These are phyloP conservation scores for Antheraea yamamai DNA, from an alignment of 2,888 invertebrate species.

Conservation along the genomic window DNA sequence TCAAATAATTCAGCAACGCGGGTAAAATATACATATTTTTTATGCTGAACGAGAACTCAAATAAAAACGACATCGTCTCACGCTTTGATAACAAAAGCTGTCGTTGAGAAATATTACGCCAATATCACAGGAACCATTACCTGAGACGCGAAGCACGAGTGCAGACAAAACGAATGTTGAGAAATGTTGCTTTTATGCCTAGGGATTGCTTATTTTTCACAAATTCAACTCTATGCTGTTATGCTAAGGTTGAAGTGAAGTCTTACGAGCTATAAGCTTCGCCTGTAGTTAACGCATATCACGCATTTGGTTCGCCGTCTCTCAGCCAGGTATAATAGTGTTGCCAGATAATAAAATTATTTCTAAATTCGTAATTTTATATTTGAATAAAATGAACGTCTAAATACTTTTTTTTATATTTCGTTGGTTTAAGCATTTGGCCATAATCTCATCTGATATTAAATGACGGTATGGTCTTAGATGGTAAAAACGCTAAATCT, in stretches of 20 bases:
- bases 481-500: too few species aligned
- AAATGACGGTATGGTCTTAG: too few species aligned
- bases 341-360: slow-evolving; percentile 15
- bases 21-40: slow-evolving; percentile 8
- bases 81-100: slow-evolving; percentile 67
- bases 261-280: slow-evolving; percentile 37
- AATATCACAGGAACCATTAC: slow-evolving; percentile 67
- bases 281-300: slow-evolving; percentile 69
- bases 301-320: slow-evolving; percentile 66
- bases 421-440: too few species aligned
- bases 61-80: slow-evolving; percentile 53
- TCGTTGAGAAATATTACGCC: slow-evolving; percentile 67
- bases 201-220: background rate
- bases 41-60: slow-evolving; percentile 44
- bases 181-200: slow-evolving; percentile 48
- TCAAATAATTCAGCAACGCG: slow-evolving; percentile 1
- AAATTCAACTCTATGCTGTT: slow-evolving; percentile 23
- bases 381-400: background rate
- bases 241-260: slow-evolving; percentile 43
- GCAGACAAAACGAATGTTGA: slow-evolving; percentile 62
- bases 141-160: slow-evolving; percentile 54
- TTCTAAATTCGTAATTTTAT: background rate
- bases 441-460: too few species aligned
- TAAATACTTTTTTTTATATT: too few species aligned
- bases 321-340: slow-evolving; percentile 59